Percentiles rank a stretch among this genome's conserved stretches.
These are phyloP conservation scores for Rachycentron canadum DNA, from an alignment of 2,797 vertebrate species.

Conservation along the genomic window DNA sequence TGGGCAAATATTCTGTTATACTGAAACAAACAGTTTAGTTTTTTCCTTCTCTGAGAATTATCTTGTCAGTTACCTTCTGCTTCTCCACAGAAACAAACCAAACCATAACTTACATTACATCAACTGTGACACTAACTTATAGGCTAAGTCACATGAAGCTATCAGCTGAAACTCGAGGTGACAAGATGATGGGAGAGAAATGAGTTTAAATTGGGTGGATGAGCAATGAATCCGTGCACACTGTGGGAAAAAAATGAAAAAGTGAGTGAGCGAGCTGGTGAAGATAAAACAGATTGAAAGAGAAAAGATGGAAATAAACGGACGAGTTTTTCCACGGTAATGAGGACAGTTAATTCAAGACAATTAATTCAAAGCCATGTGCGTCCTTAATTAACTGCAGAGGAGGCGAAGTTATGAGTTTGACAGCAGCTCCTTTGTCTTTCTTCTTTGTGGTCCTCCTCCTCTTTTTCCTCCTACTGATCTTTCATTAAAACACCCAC, in stretches of 20 bases:
- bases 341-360: conserved; percentile 48
- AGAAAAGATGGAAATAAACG: conserved; percentile 64
- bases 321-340: conserved; percentile 59
- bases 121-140: conserved; percentile 35
- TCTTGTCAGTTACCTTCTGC: conserved; percentile 25
- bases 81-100: conserved; percentile 12
- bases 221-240: conserved; percentile 26
- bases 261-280: not conserved
- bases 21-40: not conserved
- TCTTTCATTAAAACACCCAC: conserved; percentile 70
- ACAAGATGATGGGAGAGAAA: conserved; percentile 56
- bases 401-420: conserved; percentile 51
- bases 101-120: conserved; percentile 40
- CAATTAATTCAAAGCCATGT: conserved; percentile 65
- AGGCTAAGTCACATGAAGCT: conserved; percentile 45
- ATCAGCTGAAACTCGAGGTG: conserved; percentile 51
- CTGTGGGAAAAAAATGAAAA: not conserved
- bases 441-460: conserved; percentile 31
- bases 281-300: conserved; percentile 34
- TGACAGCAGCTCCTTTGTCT: conserved; percentile 59
- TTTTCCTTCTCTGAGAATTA: not conserved
- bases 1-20: not conserved
- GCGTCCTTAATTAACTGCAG: conserved; percentile 68
- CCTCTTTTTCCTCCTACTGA: conserved; percentile 37
- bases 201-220: conserved; percentile 50